phyloP scores from a whole-genome alignment of 2,797 vertebrate genomes.

The Cirrhinus mrigala region DNA sequence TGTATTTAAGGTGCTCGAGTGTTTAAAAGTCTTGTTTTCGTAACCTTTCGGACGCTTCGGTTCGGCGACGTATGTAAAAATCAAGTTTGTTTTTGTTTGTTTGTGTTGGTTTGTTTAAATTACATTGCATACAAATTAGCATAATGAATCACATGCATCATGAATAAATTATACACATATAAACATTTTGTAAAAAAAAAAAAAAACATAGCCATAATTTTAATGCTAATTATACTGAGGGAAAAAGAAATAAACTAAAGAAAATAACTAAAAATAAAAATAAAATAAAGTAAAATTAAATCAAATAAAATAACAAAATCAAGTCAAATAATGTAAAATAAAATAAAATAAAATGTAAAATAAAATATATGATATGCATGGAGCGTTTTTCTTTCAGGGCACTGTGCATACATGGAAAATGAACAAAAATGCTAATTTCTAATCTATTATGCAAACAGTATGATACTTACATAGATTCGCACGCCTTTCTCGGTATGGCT shows the following conservation, averaged over 20 bases:
- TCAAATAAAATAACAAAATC: no score
- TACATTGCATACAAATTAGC: not conserved
- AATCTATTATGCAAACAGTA: constrained; percentile 99
- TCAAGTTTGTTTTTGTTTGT: constrained; percentile 34
- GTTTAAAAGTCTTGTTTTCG: constrained; percentile 72
- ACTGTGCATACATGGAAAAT: constrained; percentile 99
- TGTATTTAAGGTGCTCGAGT: constrained; percentile 90
- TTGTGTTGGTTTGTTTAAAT: not conserved
- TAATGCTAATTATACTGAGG: not conserved
- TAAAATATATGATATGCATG: constrained; percentile 99
- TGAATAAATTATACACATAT: constrained; percentile 27
- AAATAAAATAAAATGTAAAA: constrained; percentile 90
- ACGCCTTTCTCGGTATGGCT: constrained; percentile 92
- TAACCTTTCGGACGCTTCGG: constrained; percentile 37
- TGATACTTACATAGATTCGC: constrained; percentile 99
- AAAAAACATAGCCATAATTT: constrained; percentile 5
- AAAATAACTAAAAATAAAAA: no score
- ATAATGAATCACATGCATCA: not conserved
- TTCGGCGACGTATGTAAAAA: constrained; percentile 35
- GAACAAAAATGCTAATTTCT: constrained; percentile 99
- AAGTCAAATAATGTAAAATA: no score
- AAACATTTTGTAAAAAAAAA: constrained; percentile 4
- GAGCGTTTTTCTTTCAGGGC: constrained; percentile 99
- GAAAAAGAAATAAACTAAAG: not conserved
- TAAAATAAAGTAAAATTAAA: no score